Base-by-base conservation (phyloP, 2,113 vertebrate species). In the Axis porcinus region DNA sequence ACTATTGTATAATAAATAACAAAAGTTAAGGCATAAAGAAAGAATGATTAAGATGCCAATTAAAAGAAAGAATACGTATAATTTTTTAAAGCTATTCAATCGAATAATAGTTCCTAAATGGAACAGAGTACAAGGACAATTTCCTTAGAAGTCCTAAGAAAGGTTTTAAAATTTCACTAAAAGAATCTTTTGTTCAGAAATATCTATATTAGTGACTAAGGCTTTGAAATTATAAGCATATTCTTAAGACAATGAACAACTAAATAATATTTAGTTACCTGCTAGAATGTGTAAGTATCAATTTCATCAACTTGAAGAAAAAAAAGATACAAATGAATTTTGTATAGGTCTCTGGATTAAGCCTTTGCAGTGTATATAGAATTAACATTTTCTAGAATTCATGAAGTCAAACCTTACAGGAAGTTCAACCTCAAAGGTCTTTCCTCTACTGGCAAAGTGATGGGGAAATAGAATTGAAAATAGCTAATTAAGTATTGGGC, bases 331-430 rank as follows among this genome's bases (percentile, higher is more conserved):
- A 36, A 23, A 70, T 23, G 17, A 76, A 58, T 10, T 79, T 76
- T 86, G 12, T 67, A 47, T 89, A 89, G 2, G 81, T 82, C 25
- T 95, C 36, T 85, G 81, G 14, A 87, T 67, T 47, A 94, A 96
- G 70, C 21, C 25, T 84, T 85, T 76, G 28, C 21, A 52, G 33
- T 55, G 21, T 21, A 81, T n/a, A 76, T 0, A 60, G 19, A 94
- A 76, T 25, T 62, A 52, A 94, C 17, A 93, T 30, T 95, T 95
- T 91, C n/a, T 74, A 62, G 54, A 94, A 89, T 64, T 60, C 55
- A 84, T 64, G 10, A 94, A 67, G 55, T 95, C 55, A 97, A 94
- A 94, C 15, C 79, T 96, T 40, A 95, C 30, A 95, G 58, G 23
- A 88, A 86, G 8, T 70, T 95, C 70, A 94, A 52, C 15, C 6